phyloP scores from a whole-genome alignment of 2,113 vertebrate genomes.

The Petrocephalus zakoni region DNA sequence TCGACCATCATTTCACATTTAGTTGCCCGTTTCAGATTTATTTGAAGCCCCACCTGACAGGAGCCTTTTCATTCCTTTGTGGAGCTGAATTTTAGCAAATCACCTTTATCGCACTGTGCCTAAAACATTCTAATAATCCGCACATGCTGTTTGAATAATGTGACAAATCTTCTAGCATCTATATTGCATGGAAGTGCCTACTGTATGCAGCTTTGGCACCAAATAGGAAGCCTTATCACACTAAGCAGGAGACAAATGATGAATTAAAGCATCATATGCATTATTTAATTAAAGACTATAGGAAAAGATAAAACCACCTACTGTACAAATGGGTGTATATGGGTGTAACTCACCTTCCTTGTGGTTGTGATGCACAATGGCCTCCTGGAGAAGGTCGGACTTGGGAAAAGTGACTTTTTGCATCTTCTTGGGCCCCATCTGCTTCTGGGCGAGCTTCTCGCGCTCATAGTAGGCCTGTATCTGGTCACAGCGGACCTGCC shows the following conservation, averaged over 20 bases:
- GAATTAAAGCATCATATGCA: background rate
- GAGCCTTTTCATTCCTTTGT: background rate
- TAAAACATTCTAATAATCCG: background rate
- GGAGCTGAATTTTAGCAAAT: background rate
- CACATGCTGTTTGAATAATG: background rate
- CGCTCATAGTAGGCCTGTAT: conserved; percentile 84
- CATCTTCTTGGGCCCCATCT: conserved; percentile 63
- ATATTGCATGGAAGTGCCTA: background rate
- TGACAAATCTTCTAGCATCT: background rate
- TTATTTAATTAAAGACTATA: background rate
- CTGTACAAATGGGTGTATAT: background rate
- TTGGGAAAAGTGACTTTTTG: conserved; percentile 65
- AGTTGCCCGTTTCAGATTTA: background rate
- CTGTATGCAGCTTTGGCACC: background rate
- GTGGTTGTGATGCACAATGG: conserved; percentile 76
- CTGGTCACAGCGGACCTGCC: conserved; percentile 87
- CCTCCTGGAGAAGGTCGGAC: conserved; percentile 73
- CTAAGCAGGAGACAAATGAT: background rate
- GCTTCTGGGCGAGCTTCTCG: conserved; percentile 74
- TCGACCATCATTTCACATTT: background rate
- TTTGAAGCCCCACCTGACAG: background rate
- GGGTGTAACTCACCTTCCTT: conserved; percentile 73
- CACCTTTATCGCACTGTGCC: background rate
- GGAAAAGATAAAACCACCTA: background rate
- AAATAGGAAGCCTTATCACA: background rate